Percentiles rank a stretch among this genome's conserved stretches.
Evolutionary conservation across 2,888 invertebrate species (phyloP).

Genomic region (Emmelina monodactyla): DNA sequence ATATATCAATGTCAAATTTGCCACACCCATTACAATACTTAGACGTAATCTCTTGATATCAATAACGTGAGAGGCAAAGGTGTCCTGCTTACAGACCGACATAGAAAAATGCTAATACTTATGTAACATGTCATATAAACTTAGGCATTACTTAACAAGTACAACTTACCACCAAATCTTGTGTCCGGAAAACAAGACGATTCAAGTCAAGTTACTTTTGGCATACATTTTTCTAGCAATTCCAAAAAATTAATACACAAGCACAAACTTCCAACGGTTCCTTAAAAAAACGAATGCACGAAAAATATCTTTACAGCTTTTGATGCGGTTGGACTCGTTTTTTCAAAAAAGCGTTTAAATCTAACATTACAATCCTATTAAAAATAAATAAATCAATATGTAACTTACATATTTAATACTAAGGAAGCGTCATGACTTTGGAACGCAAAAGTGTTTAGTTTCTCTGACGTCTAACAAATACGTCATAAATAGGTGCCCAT

Average conservation of each 20-base stretch:
- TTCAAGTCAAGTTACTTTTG: background rate
- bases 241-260: background rate
- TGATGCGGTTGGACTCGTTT: background rate
- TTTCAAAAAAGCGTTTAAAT: background rate
- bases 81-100: conserved; percentile 47
- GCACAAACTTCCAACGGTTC: background rate
- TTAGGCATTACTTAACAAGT: conserved; percentile 60
- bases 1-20: no score
- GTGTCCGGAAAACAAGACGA: conserved; percentile 17
- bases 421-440: conserved; percentile 40
- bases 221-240: conserved; percentile 2
- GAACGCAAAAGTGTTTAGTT: background rate
- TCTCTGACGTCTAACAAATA: no score
- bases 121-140: conserved; percentile 54
- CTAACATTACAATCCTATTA: conserved; percentile 12
- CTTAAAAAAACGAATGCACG: conserved; percentile 4
- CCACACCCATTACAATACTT: conserved; percentile 16
- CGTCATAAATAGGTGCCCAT: conserved; percentile 3
- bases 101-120: conserved; percentile 56
- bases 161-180: conserved; percentile 43
- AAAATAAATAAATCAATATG: conserved; percentile 28
- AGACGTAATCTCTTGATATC: conserved; percentile 18
- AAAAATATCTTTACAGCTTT: conserved; percentile 3
- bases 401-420: conserved; percentile 28
- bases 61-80: conserved; percentile 31